Conservation (phyloP, 1,140 invertebrate genomes). For the Drosophila oshimai region DNA sequence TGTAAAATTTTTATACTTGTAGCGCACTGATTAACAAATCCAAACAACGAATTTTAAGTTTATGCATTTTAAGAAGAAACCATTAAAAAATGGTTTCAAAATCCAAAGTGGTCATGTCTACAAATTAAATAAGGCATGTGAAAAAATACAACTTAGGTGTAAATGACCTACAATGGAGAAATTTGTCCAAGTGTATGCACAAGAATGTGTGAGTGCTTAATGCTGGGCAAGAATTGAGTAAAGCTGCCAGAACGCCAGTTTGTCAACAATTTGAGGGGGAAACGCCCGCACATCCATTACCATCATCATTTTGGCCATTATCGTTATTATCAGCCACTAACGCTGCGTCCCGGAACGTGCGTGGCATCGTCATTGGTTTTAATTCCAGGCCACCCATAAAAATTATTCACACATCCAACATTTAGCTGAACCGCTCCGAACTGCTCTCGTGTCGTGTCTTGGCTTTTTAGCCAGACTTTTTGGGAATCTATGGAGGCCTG, state of each 20-base stretch:
- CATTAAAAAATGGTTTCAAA: too few relatives aligned
- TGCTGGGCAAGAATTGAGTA: constrained; percentile 25
- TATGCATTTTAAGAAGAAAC: too few relatives aligned
- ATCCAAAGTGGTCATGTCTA: too few relatives aligned
- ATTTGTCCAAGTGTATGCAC: not conserved
- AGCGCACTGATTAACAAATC: too few relatives aligned
- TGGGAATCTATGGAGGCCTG: constrained; percentile 17
- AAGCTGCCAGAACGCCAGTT: not conserved
- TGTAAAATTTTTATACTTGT: too few relatives aligned
- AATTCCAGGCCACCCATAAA: constrained; percentile 46
- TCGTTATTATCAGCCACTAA: constrained; percentile 35
- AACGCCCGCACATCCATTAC: constrained; percentile 48
- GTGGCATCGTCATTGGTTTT: constrained; percentile 19
- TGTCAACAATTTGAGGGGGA: constrained; percentile 29
- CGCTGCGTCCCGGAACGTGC: constrained; percentile 24
- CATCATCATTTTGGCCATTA: constrained; percentile 33
- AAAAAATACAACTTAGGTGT: too few relatives aligned
- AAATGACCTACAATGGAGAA: too few relatives aligned
- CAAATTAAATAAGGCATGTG: too few relatives aligned
- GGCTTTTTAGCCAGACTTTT: not conserved
- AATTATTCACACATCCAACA: constrained; percentile 54
- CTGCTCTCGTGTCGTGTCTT: not conserved
- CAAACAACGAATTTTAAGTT: too few relatives aligned
- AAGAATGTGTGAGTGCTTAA: not conserved
- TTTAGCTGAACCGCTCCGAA: constrained; percentile 21